Percentiles rank a stretch among this genome's conserved stretches.
Conservation (phyloP, 2,888 invertebrate species). For the Meganola albula region DNA sequence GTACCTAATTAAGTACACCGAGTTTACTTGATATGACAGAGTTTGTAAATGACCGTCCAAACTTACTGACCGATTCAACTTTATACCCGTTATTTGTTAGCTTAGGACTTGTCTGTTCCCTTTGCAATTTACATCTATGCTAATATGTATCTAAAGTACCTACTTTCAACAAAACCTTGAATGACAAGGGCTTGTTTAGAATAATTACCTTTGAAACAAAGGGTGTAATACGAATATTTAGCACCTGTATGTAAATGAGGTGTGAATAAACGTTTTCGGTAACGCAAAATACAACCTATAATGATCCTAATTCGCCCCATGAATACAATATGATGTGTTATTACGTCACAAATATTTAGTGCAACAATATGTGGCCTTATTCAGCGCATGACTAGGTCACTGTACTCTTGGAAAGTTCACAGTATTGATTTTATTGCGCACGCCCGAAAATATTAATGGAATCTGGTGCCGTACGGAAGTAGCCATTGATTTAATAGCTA, state of each 20-base stretch:
- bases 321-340: slow-evolving; percentile 27
- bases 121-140: slow-evolving; percentile 23
- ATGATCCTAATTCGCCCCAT: slow-evolving; percentile 32
- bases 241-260: slow-evolving; percentile 27
- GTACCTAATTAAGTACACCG: no score
- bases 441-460: slow-evolving; percentile 74
- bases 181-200: slow-evolving; percentile 27
- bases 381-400: slow-evolving; percentile 67
- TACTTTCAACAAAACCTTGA: slow-evolving; percentile 24
- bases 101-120: slow-evolving; percentile 33
- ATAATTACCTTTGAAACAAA: slow-evolving; percentile 27
- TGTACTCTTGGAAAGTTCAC: slow-evolving; percentile 72
- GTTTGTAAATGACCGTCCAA: no score
- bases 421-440: slow-evolving; percentile 77
- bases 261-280: slow-evolving; percentile 10
- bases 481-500: slow-evolving; percentile 41
- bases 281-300: slow-evolving; percentile 16
- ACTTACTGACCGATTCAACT: no score
- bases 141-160: slow-evolving; percentile 19
- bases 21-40: no score
- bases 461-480: slow-evolving; percentile 42
- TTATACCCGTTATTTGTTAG: slow-evolving; percentile 29
- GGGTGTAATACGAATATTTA: slow-evolving; percentile 19
- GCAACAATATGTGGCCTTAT: slow-evolving; percentile 62
- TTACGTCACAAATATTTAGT: slow-evolving; percentile 51